A percentile compares a stretch with the other conserved stretches of the same genome.
These are phyloP conservation scores for Aleiodes leptofemur DNA, from an alignment of 2,888 invertebrate genomes.

Conservation along the genomic window DNA sequence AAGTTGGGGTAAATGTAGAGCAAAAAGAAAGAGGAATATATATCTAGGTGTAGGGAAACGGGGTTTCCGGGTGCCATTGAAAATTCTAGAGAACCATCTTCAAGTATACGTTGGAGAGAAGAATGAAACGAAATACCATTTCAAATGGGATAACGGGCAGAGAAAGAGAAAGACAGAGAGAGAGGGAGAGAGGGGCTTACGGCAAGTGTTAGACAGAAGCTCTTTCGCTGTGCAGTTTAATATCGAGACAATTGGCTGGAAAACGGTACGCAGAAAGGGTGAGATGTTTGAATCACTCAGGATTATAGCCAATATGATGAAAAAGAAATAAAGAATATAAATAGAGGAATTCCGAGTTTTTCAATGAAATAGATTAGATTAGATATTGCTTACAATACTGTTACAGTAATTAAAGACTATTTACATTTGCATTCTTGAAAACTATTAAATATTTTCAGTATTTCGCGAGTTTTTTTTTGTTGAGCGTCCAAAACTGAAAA, in stretches of 20 bases:
- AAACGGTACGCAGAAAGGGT: conserved; percentile 30
- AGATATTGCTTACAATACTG: too few species aligned
- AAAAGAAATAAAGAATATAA: conserved; percentile 20
- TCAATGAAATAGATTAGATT: background rate
- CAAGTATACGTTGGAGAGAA: conserved; percentile 39
- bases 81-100: conserved; percentile 36
- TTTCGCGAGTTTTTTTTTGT: too few species aligned
- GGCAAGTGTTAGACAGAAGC: conserved; percentile 26
- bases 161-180: background rate
- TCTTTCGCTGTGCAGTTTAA: conserved; percentile 50
- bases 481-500: too few species aligned
- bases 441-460: too few species aligned
- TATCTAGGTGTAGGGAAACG: conserved; percentile 15
- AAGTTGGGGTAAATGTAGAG: conserved; percentile 20
- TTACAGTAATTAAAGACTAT: too few species aligned
- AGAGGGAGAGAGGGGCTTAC: conserved; percentile 10
- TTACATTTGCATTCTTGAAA: too few species aligned
- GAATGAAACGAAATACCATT: conserved; percentile 33
- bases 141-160: conserved; percentile 19
- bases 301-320: conserved; percentile 10
- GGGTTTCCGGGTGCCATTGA: conserved; percentile 24
- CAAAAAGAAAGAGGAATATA: conserved; percentile 23
- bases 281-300: background rate
- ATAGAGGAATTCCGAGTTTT: conserved; percentile 7
- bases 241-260: conserved; percentile 56